A percentile compares a stretch with the other conserved stretches of the same genome.
phyloP scores from a whole-genome alignment of 2,888 invertebrate genomes.

The Dorcus parallelipipedus region DNA sequence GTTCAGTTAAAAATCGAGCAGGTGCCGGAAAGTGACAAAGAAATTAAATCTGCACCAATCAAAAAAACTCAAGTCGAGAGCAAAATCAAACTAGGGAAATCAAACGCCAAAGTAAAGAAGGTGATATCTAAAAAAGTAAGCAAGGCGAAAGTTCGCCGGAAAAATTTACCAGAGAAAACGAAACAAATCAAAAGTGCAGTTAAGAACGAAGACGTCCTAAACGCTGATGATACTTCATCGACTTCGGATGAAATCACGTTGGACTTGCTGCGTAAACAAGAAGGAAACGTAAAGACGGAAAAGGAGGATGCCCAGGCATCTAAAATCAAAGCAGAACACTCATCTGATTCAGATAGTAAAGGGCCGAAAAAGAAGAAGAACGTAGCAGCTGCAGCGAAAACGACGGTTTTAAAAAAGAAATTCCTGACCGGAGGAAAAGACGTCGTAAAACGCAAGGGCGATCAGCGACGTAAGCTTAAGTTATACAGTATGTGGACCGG shows the following conservation, averaged over 20 bases:
- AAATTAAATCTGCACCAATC: not conserved
- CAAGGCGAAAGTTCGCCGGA: not conserved
- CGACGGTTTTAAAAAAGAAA: conserved; percentile 15
- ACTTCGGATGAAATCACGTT: conserved; percentile 21
- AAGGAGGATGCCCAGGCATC: not conserved
- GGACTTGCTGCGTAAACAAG: conserved; percentile 16
- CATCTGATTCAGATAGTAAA: not conserved
- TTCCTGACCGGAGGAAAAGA: conserved; percentile 13
- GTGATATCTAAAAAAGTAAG: not conserved
- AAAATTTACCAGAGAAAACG: conserved; percentile 7
- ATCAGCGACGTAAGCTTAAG: conserved; percentile 52
- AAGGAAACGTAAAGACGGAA: conserved; percentile 11
- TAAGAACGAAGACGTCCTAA: conserved; percentile 8
- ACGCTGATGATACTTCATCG: conserved; percentile 16
- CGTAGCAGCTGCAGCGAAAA: conserved; percentile 4
- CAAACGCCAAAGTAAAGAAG: conserved; percentile 5
- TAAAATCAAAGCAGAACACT: conserved; percentile 3
- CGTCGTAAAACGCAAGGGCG: conserved; percentile 23
- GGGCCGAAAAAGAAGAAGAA: conserved; percentile 6
- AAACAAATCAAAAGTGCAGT: not conserved
- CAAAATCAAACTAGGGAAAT: not conserved
- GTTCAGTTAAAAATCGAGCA: too few relatives aligned
- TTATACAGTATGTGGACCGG: conserved; percentile 70
- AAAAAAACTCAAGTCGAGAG: conserved; percentile 3
- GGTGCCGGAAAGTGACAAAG: not conserved